A percentile compares a stretch with the other conserved stretches of the same genome.
Evolutionary conservation across 1,140 invertebrate genomes (phyloP).

Genomic region (Rhagoletis pomonella): DNA sequence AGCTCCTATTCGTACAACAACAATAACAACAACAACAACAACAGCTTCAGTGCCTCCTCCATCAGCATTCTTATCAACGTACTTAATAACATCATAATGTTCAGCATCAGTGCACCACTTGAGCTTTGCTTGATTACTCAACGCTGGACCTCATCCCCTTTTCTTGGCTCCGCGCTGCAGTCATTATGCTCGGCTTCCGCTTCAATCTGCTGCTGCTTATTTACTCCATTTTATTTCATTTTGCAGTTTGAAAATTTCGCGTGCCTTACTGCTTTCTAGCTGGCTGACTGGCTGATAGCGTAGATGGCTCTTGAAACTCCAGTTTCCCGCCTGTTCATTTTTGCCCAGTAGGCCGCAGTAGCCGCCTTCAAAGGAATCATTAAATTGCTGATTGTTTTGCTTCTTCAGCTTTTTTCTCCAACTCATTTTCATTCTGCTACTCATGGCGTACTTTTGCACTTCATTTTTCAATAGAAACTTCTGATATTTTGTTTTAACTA

Average conservation of each 20-base stretch:
- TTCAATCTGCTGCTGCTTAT: neutral
- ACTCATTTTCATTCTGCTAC: neutral
- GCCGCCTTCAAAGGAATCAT: conserved; percentile 41
- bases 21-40: neutral
- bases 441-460: neutral
- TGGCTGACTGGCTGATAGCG: neutral
- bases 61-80: conserved; percentile 17
- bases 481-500: conserved; percentile 43
- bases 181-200: neutral
- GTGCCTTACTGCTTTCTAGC: neutral
- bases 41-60: neutral
- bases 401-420: conserved; percentile 29
- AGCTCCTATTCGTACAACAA: neutral
- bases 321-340: neutral
- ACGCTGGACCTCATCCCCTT: neutral
- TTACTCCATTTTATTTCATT: conserved; percentile 22
- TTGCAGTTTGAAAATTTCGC: conserved; percentile 20
- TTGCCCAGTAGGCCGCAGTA: neutral
- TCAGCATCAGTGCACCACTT: conserved; percentile 42
- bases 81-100: conserved; percentile 46
- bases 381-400: conserved; percentile 49
- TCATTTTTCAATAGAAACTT: conserved; percentile 32
- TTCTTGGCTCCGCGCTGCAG: neutral
- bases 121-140: conserved; percentile 38
- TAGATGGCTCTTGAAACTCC: neutral